Conservation (phyloP, 2,888 invertebrate species). For the Didymodactylos carnosus region DNA sequence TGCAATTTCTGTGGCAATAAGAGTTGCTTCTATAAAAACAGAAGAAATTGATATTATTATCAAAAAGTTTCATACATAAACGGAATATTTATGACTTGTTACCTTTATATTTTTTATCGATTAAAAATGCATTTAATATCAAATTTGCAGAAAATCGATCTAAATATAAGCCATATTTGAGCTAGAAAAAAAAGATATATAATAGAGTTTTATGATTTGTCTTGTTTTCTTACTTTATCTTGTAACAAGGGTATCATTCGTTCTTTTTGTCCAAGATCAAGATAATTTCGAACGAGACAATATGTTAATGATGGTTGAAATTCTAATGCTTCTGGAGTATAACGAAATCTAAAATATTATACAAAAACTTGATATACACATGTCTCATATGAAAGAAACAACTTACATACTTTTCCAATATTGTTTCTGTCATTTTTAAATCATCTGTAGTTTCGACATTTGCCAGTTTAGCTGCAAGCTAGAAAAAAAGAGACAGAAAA, state of each 20-base stretch:
- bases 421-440: not conserved
- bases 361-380: not conserved
- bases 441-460: not conserved
- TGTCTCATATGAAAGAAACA: not conserved
- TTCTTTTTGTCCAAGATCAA: conserved; percentile 1
- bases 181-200: not conserved
- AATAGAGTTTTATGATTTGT: not conserved
- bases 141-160: not conserved
- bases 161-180: not conserved
- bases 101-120: not conserved
- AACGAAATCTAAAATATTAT: not conserved
- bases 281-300: not conserved
- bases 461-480: not conserved
- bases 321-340: not conserved
- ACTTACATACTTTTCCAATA: not conserved
- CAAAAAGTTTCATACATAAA: not conserved
- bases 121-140: not conserved
- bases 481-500: not conserved
- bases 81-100: not conserved
- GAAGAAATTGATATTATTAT: too few species aligned
- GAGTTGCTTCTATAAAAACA: not conserved
- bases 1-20: not conserved
- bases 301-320: not conserved
- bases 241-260: not conserved
- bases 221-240: not conserved